Percentiles rank a stretch among this genome's conserved stretches.
Conservation (phyloP, 2,797 vertebrate species). For the Aldrovandia affinis region DNA sequence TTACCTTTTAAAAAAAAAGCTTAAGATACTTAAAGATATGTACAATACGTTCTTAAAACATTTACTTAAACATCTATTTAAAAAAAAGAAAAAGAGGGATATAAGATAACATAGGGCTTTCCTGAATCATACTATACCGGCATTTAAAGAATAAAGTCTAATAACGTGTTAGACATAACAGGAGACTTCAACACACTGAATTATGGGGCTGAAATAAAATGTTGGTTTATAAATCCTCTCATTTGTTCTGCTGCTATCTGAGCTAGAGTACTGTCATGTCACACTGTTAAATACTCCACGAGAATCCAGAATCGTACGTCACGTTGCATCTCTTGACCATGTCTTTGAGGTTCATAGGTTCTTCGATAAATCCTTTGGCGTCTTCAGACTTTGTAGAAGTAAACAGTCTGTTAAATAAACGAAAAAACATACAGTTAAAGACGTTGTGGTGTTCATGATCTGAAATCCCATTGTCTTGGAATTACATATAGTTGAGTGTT, state of each 20-base stretch:
- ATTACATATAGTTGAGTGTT: not conserved
- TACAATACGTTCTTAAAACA: conserved; percentile 64
- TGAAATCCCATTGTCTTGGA: not conserved
- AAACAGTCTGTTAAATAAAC: conserved; percentile 71
- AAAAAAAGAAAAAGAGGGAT: conserved; percentile 36
- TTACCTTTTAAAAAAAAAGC: conserved; percentile 68
- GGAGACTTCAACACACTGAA: conserved; percentile 33
- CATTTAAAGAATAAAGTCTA: conserved; percentile 37
- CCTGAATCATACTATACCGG: conserved; percentile 55
- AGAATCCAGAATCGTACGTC: conserved; percentile 55
- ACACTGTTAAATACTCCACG: conserved; percentile 5
- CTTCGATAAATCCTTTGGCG: conserved; percentile 70
- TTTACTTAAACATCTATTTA: conserved; percentile 60
- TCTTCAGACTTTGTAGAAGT: conserved; percentile 71
- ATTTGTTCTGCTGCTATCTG: not conserved
- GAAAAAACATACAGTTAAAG: not conserved
- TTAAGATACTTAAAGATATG: conserved; percentile 67
- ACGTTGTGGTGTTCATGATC: not conserved
- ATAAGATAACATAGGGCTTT: conserved; percentile 52
- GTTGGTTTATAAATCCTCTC: not conserved
- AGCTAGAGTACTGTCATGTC: conserved; percentile 4
- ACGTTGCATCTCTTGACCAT: conserved; percentile 60
- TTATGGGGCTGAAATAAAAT: not conserved
- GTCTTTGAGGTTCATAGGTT: conserved; percentile 73
- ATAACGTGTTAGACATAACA: conserved; percentile 43